These are phyloP conservation scores for Plecturocebus donacophilus DNA, from an alignment of 2,113 vertebrate species.

Conservation along the genomic window DNA sequence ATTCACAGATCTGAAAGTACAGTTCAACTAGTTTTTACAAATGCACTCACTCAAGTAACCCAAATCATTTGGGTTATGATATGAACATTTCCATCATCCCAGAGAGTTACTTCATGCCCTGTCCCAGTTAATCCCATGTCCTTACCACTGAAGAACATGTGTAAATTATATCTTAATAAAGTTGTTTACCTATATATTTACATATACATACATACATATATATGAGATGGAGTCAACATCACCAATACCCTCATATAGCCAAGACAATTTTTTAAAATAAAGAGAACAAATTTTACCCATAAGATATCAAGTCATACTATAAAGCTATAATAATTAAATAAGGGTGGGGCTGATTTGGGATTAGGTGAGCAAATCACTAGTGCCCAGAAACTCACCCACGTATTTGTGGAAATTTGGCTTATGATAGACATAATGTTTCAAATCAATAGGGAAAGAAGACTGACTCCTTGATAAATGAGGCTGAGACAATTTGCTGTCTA, in stretches of 20 bases:
- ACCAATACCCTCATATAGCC: background rate
- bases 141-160: background rate
- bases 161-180: background rate
- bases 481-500: background rate
- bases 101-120: background rate
- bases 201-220: background rate
- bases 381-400: background rate
- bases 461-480: background rate
- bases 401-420: background rate
- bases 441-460: background rate
- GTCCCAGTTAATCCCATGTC: background rate
- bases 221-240: background rate
- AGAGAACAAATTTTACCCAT: background rate
- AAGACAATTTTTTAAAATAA: background rate
- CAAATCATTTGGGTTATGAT: background rate
- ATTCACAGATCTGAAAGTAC: background rate
- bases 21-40: background rate
- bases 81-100: background rate
- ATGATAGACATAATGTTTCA: background rate
- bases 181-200: background rate
- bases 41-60: background rate
- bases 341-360: background rate
- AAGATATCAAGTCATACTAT: background rate
- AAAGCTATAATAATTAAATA: background rate
- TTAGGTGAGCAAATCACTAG: background rate